A percentile compares a stretch with the other conserved stretches of the same genome.
phyloP scores from a whole-genome alignment of 2,888 invertebrate species.

The Microctonus hyperodae region DNA sequence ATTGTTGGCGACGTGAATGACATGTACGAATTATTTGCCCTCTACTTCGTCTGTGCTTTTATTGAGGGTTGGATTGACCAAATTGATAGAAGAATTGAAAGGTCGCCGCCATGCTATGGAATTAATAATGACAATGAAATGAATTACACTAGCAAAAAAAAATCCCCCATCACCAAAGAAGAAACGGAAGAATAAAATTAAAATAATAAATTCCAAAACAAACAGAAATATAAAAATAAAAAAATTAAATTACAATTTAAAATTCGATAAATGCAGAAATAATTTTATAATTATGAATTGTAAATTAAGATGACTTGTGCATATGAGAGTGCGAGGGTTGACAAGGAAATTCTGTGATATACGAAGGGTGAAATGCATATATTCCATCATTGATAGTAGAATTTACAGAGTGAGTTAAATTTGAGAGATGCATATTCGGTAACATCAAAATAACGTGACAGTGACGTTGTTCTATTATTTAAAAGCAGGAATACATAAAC shows the following conservation, averaged over 20 bases:
- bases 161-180: background rate
- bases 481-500: background rate
- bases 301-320: background rate
- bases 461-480: slow-evolving; percentile 33
- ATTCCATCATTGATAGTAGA: slow-evolving; percentile 27
- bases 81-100: slow-evolving; percentile 33
- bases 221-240: too few species aligned
- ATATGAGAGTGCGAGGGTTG: background rate
- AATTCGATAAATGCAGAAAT: too few species aligned
- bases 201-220: background rate
- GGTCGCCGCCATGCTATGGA: slow-evolving; percentile 13
- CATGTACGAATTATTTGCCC: background rate
- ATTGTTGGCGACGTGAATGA: slow-evolving; percentile 2
- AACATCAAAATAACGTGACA: slow-evolving; percentile 28
- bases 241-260: too few species aligned
- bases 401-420: slow-evolving; percentile 1
- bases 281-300: slow-evolving; percentile 10
- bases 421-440: slow-evolving; percentile 29
- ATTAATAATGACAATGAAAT: slow-evolving; percentile 23
- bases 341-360: too few species aligned
- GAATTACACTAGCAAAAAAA: slow-evolving; percentile 2
- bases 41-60: too few species aligned
- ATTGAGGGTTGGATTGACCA: slow-evolving; percentile 21
- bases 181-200: background rate
- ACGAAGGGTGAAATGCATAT: slow-evolving; percentile 25